Base-by-base conservation (phyloP, 2,888 invertebrate genomes). In the Habroteleia sp. region DNA sequence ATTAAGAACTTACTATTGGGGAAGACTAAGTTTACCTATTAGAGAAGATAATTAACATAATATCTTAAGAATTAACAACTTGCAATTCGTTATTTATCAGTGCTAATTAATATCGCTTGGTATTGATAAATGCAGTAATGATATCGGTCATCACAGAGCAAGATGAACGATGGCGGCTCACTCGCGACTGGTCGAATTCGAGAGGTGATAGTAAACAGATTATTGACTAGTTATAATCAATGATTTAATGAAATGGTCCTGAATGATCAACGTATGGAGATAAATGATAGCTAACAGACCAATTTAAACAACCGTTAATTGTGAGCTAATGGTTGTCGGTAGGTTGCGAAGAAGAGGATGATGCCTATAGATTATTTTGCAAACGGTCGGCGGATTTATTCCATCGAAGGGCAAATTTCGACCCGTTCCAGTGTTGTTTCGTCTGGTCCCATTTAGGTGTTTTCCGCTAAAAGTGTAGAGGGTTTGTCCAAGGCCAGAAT, bases 301-400 rank as follows among this genome's bases (percentile, higher is more conserved):
- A 69, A 62, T 69, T 69, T 69, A 56, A 69, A 69, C 60, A 69
- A 54, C 46, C 69, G 52, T 69, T 69, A 62, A 69, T 69, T 62
- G 69, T 62, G 44, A 62, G 60, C 56, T 68, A 29, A 58, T 56
- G 56, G 29, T 58, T 46, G 52, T 10, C 54, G 60, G 60, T 69
- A 62, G 54, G 42, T 69, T 69, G 33, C 13, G 50, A 48, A 65
- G 44, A 20, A 3, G 20, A 20, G 20, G 5, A 20, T n/a, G n/a
- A n/a, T n/a, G n/a, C n/a, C n/a, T n/a, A n/a, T n/a, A n/a, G n/a
- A n/a, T n/a, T n/a, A n/a, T n/a, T n/a, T n/a, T n/a, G n/a, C n/a
- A n/a, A n/a, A n/a, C n/a, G n/a, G n/a, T n/a, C 3, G n/a, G 39
- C 39, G 10, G 14, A 33, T 58, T 35, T 13, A 25, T 23, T 42